Conservation (phyloP, 53 echinoderm and acorn worm genomes). For the Actinopyga echinites region DNA sequence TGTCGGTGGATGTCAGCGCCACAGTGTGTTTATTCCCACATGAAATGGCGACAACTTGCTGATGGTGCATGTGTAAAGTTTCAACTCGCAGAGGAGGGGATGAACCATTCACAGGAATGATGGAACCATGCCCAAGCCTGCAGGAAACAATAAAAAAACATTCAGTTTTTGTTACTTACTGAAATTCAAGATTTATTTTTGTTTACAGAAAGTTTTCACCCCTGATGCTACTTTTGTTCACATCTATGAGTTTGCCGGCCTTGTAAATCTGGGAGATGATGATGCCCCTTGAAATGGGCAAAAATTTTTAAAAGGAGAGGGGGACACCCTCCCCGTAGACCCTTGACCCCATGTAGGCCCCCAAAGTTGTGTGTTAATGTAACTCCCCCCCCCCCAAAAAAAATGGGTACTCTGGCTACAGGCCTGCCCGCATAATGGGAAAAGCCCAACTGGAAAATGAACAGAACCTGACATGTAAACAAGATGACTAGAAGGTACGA, state of each 20-base stretch:
- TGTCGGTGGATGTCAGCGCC: conserved; percentile 66
- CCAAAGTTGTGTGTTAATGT: no score
- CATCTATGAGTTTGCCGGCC: neutral
- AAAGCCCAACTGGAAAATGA: no score
- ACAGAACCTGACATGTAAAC: no score
- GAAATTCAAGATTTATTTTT: neutral
- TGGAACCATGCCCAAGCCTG: conserved; percentile 94
- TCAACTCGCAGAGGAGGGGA: conserved; percentile 76
- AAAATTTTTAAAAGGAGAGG: no score
- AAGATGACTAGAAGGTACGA: no score
- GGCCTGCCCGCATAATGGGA: no score
- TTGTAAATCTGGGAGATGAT: no score
- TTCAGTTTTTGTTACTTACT: neutral
- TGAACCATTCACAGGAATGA: conserved; percentile 74
- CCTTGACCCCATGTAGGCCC: no score
- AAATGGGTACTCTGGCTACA: no score
- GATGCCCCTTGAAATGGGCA: no score
- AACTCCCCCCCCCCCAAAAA: no score
- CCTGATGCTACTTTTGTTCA: neutral
- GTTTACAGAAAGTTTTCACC: neutral
- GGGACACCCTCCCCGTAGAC: no score
- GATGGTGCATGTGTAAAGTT: conserved; percentile 87
- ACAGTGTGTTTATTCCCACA: conserved; percentile 93
- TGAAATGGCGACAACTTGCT: conserved; percentile 73
- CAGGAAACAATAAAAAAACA: neutral